These are phyloP conservation scores for Acromyrmex heyeri DNA, from an alignment of 1,140 invertebrate species.

Conservation along the genomic window DNA sequence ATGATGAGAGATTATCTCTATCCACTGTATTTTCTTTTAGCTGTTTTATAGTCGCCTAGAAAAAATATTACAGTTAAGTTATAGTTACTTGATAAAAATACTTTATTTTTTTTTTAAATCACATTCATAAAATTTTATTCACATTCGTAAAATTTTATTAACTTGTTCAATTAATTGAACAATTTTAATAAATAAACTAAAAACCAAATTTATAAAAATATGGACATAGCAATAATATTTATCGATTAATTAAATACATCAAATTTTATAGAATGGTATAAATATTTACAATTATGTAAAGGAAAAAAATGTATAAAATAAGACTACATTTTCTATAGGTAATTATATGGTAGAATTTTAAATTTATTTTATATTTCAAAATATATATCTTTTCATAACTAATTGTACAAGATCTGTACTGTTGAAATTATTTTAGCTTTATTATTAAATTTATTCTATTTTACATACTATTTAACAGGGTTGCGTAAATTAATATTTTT, in stretches of 20 bases:
- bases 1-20: constrained; percentile 7
- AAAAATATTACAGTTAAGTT: constrained; percentile 3
- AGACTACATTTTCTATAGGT: too few species aligned
- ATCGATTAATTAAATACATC: neutral
- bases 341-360: too few species aligned
- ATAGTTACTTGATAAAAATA: constrained; percentile 13
- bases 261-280: neutral
- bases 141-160: neutral
- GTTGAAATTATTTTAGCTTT: too few species aligned
- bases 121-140: neutral
- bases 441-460: too few species aligned
- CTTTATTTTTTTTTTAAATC: neutral
- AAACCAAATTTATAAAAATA: too few species aligned
- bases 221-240: neutral
- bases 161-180: constrained; percentile 1
- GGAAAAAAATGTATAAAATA: too few species aligned
- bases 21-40: constrained; percentile 6
- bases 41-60: constrained; percentile 11
- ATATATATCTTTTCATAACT: too few species aligned
- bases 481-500: too few species aligned
- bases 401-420: too few species aligned
- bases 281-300: too few species aligned
- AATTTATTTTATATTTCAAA: too few species aligned
- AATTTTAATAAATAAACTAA: neutral
- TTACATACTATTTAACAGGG: too few species aligned